A percentile compares a stretch with the other conserved stretches of the same genome.
phyloP scores from a whole-genome alignment of 2,888 invertebrate species.

The Rhyacophila evoluta region DNA sequence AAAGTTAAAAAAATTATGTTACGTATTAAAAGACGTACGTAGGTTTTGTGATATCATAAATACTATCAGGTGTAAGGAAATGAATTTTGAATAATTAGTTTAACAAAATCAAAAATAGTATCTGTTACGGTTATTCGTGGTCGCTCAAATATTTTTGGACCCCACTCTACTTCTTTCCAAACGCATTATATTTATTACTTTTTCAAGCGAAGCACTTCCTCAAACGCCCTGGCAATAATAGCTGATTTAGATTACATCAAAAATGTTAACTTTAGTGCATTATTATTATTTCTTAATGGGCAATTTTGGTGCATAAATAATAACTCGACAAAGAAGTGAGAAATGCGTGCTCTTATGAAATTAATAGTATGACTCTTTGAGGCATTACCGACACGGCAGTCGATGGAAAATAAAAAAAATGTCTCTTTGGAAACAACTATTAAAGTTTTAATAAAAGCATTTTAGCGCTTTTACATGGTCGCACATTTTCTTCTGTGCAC shows the following conservation, averaged over 20 bases:
- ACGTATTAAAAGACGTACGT: no score
- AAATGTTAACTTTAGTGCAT: constrained; percentile 7
- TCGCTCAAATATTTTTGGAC: neutral
- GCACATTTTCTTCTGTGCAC: no score
- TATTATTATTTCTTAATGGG: constrained; percentile 5
- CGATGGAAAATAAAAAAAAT: neutral
- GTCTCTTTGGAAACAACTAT: no score
- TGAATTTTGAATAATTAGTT: no score
- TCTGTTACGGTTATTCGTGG: neutral
- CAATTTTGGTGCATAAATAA: constrained; percentile 13
- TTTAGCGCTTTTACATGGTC: no score
- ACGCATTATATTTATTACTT: neutral
- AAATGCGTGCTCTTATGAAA: neutral
- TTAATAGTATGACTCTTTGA: neutral
- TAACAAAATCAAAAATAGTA: no score
- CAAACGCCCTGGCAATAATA: constrained; percentile 4
- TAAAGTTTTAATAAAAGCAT: no score
- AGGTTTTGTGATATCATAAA: no score
- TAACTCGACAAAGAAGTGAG: neutral
- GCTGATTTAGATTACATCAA: constrained; percentile 21
- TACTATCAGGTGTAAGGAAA: no score
- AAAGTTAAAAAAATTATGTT: no score
- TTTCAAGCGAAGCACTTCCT: neutral
- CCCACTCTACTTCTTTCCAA: neutral
- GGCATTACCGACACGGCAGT: neutral